Evolutionary conservation across 1,140 invertebrate species (phyloP).

Genomic region (Philotrypesis tridentata): DNA sequence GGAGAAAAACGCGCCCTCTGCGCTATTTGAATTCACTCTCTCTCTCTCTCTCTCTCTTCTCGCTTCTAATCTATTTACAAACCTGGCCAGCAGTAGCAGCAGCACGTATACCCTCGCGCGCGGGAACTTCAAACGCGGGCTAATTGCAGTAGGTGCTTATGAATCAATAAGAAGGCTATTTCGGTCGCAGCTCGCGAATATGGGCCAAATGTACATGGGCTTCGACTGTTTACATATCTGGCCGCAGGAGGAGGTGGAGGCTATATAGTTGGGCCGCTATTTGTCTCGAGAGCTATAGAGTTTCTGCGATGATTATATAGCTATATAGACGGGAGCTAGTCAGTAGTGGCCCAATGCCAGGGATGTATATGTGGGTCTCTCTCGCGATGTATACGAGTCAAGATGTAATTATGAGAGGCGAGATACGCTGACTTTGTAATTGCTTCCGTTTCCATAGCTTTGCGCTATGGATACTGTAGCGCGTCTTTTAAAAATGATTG

Average conservation of each 20-base stretch:
- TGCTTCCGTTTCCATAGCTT: background rate
- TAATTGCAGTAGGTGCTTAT: conserved; percentile 24
- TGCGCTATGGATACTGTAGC: no score
- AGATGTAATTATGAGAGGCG: conserved; percentile 4
- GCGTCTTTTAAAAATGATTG: background rate
- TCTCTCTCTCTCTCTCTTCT: background rate
- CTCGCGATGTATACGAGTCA: background rate
- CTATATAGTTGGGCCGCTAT: conserved; percentile 28
- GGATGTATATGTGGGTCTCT: background rate
- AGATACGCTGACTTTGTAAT: background rate
- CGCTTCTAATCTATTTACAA: background rate
- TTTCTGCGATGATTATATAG: no score
- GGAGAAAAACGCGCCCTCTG: conserved; percentile 15
- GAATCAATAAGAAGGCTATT: conserved; percentile 29
- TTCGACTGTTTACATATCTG: conserved; percentile 14
- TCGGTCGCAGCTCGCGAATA: background rate
- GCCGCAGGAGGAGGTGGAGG: background rate
- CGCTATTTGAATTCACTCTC: conserved; percentile 29
- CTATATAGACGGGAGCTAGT: no score
- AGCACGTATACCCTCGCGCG: no score
- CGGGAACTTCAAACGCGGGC: background rate
- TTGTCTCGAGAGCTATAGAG: background rate
- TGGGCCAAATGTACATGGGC: background rate
- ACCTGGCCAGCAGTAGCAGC: background rate
- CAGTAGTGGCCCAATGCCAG: conserved; percentile 5